phyloP scores from a whole-genome alignment of 1,140 invertebrate species.

The Pogonomyrmex californicus region DNA sequence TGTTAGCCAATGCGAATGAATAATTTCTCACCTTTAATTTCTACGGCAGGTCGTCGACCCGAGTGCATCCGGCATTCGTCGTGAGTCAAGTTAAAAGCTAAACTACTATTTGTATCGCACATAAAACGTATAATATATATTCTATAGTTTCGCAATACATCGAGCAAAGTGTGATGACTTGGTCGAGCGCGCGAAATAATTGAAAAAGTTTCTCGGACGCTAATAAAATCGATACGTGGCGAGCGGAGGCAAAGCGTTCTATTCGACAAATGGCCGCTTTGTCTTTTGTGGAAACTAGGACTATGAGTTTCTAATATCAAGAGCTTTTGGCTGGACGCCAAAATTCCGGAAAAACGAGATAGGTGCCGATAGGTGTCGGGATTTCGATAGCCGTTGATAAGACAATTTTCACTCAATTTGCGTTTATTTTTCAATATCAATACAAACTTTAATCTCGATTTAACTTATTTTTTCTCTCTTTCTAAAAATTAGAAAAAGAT shows the following conservation, averaged over 20 bases:
- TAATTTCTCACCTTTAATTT: constrained; percentile 52
- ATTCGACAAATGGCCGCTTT: constrained; percentile 46
- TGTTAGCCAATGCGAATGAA: constrained; percentile 41
- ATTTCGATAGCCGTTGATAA: constrained; percentile 34
- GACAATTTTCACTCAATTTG: not conserved
- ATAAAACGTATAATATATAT: constrained; percentile 9
- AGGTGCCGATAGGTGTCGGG: not conserved
- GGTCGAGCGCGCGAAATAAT: constrained; percentile 34
- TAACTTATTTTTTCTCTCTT: no score
- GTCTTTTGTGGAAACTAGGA: constrained; percentile 53
- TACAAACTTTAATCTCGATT: no score
- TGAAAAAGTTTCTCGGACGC: constrained; percentile 49
- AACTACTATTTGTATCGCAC: not conserved
- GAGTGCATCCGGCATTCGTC: constrained; percentile 11
- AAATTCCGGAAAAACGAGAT: constrained; percentile 21
- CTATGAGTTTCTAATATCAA: constrained; percentile 50
- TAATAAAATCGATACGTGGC: constrained; percentile 54
- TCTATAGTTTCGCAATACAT: not conserved
- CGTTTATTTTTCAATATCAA: no score
- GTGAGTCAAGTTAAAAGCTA: not conserved
- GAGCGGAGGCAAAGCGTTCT: constrained; percentile 7
- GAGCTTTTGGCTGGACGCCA: constrained; percentile 38
- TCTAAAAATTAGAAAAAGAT: no score
- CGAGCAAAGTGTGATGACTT: not conserved
- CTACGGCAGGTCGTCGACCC: constrained; percentile 17